Evolutionary conservation across 2,888 invertebrate species (phyloP), one percentile per base, ranked within the genome.

Genomic region (Melipona beecheii): DNA sequence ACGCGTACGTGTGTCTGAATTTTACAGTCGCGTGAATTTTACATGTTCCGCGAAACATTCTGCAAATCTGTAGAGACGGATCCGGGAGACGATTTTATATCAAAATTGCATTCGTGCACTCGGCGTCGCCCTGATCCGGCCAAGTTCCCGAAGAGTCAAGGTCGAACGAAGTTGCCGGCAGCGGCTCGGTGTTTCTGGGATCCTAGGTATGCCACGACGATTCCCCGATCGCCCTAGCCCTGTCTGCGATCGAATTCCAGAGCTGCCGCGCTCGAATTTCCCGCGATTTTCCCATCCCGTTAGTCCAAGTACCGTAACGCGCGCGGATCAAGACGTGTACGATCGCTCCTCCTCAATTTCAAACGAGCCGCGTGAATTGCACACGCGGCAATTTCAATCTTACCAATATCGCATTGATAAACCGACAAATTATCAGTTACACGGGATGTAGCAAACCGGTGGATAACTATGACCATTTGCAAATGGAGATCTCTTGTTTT

Each of bases 131-230:
- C 64, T 58, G 66, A 70, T 64, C 60, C 27, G 65, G 69, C 27
- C 66, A 74, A 86, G 81, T 86, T 86, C 81, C 62, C 19, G 52
- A 84, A 81, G 86, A 86, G 86, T 84, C 85, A 86, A 86, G 86
- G 86, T 85, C 81, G 85, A 50, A 56, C 78, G 64, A 85, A 79
- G 79, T 85, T 71, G 74, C 56, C 75, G 58, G 58, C 65, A 84
- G 71, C 27, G 76, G 27, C 31, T 54, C 68, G 81, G 78, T 79
- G 85, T 86, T 74, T 75, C 81, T 76, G 86, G 76, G 85, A 86
- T 86, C 75, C 60, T 60, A 74, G 77, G 76, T 81, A 86, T 86
- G 81, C 74, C 81, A 62, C 70, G 75, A 68, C 68, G 78, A 84
- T 64, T 58, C 71, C 79, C 49, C 71, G 76, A 77, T 76, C 83